phyloP scores from a whole-genome alignment of 2,797 vertebrate species.

The Orestias chungarensis region DNA sequence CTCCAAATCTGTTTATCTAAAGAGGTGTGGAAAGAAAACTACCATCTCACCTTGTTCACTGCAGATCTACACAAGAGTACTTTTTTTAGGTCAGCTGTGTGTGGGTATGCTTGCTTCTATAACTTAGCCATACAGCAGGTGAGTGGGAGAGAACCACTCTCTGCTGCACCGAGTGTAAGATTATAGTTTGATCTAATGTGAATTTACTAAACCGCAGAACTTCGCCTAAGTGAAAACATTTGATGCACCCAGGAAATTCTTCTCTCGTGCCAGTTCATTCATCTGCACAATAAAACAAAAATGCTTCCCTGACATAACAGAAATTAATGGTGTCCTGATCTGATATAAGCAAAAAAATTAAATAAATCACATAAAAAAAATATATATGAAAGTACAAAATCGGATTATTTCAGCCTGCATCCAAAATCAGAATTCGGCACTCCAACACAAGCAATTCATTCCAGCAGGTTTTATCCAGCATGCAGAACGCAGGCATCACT shows the following conservation, averaged over 20 bases:
- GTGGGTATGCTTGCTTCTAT: slow-evolving; percentile 57
- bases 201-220: slow-evolving; percentile 16
- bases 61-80: neutral
- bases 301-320: neutral
- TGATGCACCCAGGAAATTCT: neutral
- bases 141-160: slow-evolving; percentile 58
- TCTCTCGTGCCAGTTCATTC: neutral
- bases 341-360: no score
- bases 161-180: slow-evolving; percentile 43
- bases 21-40: neutral
- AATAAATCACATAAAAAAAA: no score
- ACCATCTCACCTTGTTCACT: neutral
- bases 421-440: no score
- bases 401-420: no score
- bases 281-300: neutral
- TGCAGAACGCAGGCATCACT: no score
- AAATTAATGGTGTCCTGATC: no score
- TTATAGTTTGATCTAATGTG: slow-evolving; percentile 21
- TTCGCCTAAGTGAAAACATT: neutral
- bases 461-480: no score
- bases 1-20: neutral
- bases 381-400: no score
- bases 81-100: slow-evolving; percentile 61
- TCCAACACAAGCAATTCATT: no score
- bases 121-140: slow-evolving; percentile 51